These are phyloP conservation scores for Ceraclea dissimilis DNA, from an alignment of 2,888 invertebrate species.

Conservation along the genomic window DNA sequence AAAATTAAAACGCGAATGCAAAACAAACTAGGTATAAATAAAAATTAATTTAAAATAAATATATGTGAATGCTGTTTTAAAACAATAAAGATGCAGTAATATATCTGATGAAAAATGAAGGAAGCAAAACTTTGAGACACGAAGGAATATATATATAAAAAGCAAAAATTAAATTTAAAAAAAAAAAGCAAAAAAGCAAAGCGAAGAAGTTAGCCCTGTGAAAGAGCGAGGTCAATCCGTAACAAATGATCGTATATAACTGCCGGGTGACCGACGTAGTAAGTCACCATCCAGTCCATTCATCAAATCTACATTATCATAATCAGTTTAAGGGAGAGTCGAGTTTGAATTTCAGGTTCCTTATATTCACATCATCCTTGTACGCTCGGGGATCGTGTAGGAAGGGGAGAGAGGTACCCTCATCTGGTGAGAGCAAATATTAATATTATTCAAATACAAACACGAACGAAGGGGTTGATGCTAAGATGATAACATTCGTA, in stretches of 20 bases:
- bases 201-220: slow-evolving; percentile 12
- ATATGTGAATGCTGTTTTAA: too few relatives aligned
- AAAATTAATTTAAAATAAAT: too few relatives aligned
- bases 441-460: slow-evolving; percentile 24
- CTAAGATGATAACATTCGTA: slow-evolving; percentile 3
- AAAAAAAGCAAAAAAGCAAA: slow-evolving; percentile 11
- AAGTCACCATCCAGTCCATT: slow-evolving; percentile 2
- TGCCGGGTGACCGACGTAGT: background rate
- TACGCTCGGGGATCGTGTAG: background rate
- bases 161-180: background rate
- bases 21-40: too few relatives aligned
- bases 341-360: background rate
- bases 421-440: slow-evolving; percentile 13
- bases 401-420: slow-evolving; percentile 5
- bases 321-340: slow-evolving; percentile 1
- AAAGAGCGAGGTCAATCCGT: slow-evolving; percentile 16
- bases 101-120: too few relatives aligned
- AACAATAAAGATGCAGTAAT: too few relatives aligned
- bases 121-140: background rate
- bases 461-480: slow-evolving; percentile 4
- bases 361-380: background rate
- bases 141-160: background rate
- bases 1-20: too few relatives aligned
- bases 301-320: slow-evolving; percentile 2
- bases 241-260: slow-evolving; percentile 11